phyloP scores from a whole-genome alignment of 2,113 vertebrate genomes.

The Lasiurus borealis region DNA sequence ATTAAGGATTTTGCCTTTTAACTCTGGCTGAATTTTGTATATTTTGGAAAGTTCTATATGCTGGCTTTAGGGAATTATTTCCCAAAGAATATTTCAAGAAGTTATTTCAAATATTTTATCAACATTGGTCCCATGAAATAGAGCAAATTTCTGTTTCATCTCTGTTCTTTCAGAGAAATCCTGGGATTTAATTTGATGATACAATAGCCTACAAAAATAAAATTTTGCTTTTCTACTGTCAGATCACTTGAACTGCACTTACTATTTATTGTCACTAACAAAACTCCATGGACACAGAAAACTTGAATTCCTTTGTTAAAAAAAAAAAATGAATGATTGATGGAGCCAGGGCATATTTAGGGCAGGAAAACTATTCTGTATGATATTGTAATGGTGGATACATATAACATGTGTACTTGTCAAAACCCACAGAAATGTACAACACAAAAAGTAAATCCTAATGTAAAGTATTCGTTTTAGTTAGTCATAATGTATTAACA shows the following conservation, averaged over 20 bases:
- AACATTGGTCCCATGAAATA: neutral
- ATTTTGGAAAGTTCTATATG: neutral
- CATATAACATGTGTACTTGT: neutral
- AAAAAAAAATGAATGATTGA: neutral
- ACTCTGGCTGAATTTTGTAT: neutral
- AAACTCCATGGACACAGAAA: neutral
- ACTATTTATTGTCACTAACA: neutral
- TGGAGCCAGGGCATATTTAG: neutral
- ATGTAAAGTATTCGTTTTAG: neutral
- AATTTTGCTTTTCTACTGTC: neutral
- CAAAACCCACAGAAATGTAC: neutral
- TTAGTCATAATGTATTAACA: neutral
- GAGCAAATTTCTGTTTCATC: neutral
- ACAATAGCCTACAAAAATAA: neutral
- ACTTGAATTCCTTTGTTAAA: neutral
- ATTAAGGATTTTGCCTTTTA: neutral
- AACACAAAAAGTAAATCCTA: neutral
- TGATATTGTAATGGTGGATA: neutral
- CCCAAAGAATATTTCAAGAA: neutral
- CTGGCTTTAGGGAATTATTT: neutral
- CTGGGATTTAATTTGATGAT: neutral
- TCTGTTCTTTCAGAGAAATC: neutral
- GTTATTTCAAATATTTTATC: neutral
- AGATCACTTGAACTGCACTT: neutral
- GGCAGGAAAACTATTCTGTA: neutral